phyloP scores from a whole-genome alignment of 2,113 vertebrate genomes.

The Mohoua ochrocephala region DNA sequence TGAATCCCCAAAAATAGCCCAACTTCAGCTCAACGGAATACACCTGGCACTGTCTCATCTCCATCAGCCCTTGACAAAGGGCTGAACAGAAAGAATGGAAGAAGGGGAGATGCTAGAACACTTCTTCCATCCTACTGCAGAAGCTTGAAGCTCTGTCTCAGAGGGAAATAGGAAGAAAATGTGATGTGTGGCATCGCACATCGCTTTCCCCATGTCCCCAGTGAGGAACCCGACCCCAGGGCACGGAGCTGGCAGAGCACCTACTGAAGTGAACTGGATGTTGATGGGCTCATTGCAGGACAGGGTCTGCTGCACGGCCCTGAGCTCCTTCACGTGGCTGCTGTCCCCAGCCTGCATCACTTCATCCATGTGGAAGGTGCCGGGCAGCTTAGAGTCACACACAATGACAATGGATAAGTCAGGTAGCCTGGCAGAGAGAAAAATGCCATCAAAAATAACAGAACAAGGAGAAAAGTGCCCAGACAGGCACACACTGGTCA shows the following conservation, averaged over 20 bases:
- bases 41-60: neutral
- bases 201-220: accelerated
- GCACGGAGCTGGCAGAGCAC: neutral
- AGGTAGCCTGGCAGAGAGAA: slow-evolving; percentile 77
- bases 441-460: neutral
- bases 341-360: slow-evolving; percentile 81
- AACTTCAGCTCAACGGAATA: neutral
- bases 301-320: slow-evolving; percentile 75
- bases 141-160: neutral
- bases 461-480: neutral
- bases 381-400: slow-evolving; percentile 78
- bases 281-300: slow-evolving; percentile 86
- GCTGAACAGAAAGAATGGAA: neutral
- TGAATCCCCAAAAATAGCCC: neutral
- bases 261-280: slow-evolving; percentile 94
- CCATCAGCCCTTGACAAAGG: neutral
- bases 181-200: neutral
- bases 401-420: slow-evolving; percentile 82
- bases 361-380: slow-evolving; percentile 80
- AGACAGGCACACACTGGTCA: accelerated
- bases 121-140: neutral
- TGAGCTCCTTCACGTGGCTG: slow-evolving; percentile 70
- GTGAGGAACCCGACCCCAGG: neutral
- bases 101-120: neutral
- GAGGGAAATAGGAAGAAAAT: neutral